phyloP scores from a whole-genome alignment of 2,797 vertebrate genomes.

The Danio albolineatus region DNA sequence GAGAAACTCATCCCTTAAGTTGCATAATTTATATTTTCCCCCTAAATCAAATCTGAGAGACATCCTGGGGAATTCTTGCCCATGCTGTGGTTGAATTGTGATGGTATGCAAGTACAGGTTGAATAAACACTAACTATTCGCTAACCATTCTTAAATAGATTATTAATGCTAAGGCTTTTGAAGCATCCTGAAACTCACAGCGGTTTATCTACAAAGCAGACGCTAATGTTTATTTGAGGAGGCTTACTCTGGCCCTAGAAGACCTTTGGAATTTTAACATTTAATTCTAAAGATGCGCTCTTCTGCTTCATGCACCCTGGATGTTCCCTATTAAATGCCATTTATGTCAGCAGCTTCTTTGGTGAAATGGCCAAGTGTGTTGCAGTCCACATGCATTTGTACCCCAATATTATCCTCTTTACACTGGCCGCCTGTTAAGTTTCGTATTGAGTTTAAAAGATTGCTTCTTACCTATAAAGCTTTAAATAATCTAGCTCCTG shows the following conservation, averaged over 20 bases:
- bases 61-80: neutral
- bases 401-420: no score
- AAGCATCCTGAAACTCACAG: neutral
- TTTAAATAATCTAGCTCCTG: no score
- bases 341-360: constrained; percentile 10
- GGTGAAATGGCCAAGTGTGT: neutral
- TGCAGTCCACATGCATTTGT: no score
- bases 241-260: neutral
- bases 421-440: no score
- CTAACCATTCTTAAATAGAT: neutral
- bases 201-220: neutral
- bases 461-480: no score
- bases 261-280: constrained; percentile 19
- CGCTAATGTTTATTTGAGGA: neutral
- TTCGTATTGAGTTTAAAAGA: no score
- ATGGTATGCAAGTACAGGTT: neutral
- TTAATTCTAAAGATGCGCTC: neutral
- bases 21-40: constrained; percentile 25
- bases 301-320: neutral
- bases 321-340: constrained; percentile 24
- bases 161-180: constrained; percentile 13
- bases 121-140: constrained; percentile 10
- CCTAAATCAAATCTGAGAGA: neutral
- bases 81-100: constrained; percentile 8
- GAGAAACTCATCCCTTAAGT: neutral